Evolutionary conservation across 2,888 invertebrate species (phyloP).

Genomic region (Nebria salina): DNA sequence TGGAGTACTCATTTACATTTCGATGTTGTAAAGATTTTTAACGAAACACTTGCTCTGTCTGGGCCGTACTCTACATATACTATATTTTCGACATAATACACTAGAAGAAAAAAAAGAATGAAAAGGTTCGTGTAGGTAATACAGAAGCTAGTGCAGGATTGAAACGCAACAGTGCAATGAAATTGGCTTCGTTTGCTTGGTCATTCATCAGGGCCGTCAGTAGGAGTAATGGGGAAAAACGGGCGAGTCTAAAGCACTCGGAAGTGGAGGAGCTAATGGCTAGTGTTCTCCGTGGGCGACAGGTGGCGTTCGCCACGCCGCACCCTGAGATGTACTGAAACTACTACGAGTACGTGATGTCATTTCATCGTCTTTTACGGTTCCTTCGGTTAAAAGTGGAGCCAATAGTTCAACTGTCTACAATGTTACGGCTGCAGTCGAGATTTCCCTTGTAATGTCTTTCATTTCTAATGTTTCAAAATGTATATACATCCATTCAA

Average conservation of each 20-base stretch:
- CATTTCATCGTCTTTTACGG: constrained; percentile 5
- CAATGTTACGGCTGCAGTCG: constrained; percentile 6
- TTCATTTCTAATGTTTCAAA: background rate
- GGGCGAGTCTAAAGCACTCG: constrained; percentile 33
- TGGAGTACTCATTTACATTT: background rate
- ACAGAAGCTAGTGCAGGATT: constrained; percentile 46
- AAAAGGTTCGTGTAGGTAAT: background rate
- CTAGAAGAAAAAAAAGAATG: background rate
- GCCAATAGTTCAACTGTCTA: constrained; percentile 15
- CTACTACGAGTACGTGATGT: constrained; percentile 12
- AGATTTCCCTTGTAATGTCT: constrained; percentile 3
- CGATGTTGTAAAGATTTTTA: background rate
- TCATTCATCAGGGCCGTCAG: constrained; percentile 57
- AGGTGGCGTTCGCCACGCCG: constrained; percentile 25
- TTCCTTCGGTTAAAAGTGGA: background rate
- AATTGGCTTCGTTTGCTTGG: constrained; percentile 61
- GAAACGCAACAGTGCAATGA: constrained; percentile 58
- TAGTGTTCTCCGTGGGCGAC: constrained; percentile 16
- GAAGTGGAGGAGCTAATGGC: constrained; percentile 38
- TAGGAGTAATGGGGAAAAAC: constrained; percentile 27
- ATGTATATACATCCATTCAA: no score
- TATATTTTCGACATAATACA: background rate
- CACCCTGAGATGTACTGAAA: background rate
- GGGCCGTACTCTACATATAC: background rate
- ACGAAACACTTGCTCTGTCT: no score